These are phyloP conservation scores for Venusia cambrica DNA, from an alignment of 2,888 invertebrate species.

Conservation along the genomic window DNA sequence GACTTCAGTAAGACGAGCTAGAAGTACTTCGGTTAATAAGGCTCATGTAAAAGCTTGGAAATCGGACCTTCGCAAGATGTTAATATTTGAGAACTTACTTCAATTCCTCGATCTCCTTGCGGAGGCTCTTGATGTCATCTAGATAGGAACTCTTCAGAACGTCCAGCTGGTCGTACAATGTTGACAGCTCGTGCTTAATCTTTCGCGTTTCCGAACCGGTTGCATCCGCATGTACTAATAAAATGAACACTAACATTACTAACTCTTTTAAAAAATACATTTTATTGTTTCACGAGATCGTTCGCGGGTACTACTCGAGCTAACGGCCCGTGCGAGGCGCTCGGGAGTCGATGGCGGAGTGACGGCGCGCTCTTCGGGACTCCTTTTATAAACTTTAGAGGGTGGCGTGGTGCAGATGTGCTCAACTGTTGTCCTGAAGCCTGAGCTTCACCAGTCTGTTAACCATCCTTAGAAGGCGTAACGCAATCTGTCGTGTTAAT, in stretches of 20 bases:
- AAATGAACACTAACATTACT: slow-evolving; percentile 43
- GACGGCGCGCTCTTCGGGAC: slow-evolving; percentile 33
- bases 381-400: slow-evolving; percentile 40
- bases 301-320: slow-evolving; percentile 24
- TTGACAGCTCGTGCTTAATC: slow-evolving; percentile 44
- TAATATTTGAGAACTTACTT: slow-evolving; percentile 55
- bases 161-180: slow-evolving; percentile 51
- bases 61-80: background rate
- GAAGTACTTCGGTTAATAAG: background rate
- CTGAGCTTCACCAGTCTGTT: slow-evolving; percentile 33
- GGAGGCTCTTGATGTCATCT: slow-evolving; percentile 49
- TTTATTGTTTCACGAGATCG: slow-evolving; percentile 33
- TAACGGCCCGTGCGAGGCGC: slow-evolving; percentile 34
- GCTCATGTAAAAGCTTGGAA: slow-evolving; percentile 1
- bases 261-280: slow-evolving; percentile 52
- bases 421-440: slow-evolving; percentile 67
- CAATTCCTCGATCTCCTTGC: slow-evolving; percentile 54
- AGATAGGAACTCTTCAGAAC: slow-evolving; percentile 48
- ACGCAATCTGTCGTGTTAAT: slow-evolving; percentile 13
- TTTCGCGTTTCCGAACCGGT: slow-evolving; percentile 35
- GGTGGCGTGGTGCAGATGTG: slow-evolving; percentile 59
- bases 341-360: slow-evolving; percentile 45
- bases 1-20: slow-evolving; percentile 10
- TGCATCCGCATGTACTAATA: slow-evolving; percentile 40
- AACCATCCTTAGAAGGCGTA: slow-evolving; percentile 4